These are phyloP conservation scores for Toxonevra muliebris DNA, from an alignment of 2,888 invertebrate genomes.

Conservation along the genomic window DNA sequence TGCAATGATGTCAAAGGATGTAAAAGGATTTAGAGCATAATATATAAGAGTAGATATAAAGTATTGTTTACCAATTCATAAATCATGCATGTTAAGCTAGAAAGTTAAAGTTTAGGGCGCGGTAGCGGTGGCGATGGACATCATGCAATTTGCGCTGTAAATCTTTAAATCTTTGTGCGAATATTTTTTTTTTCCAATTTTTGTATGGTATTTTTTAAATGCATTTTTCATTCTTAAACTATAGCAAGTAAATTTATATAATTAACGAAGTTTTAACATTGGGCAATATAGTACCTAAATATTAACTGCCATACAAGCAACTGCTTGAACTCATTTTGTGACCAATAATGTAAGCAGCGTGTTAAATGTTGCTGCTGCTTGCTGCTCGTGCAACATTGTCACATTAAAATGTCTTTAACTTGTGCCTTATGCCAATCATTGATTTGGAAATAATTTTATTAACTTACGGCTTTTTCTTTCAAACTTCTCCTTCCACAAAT, in stretches of 20 bases:
- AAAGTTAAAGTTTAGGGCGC: too few relatives aligned
- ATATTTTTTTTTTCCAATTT: conserved; percentile 30
- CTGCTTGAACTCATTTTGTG: too few relatives aligned
- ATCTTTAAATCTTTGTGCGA: conserved; percentile 27
- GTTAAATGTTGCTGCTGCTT: not conserved
- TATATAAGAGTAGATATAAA: not conserved
- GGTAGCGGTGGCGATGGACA: too few relatives aligned
- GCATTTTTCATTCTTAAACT: too few relatives aligned
- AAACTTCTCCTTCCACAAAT: not conserved
- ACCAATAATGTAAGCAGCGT: not conserved
- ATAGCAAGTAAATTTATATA: too few relatives aligned
- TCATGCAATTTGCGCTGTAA: conserved; percentile 2
- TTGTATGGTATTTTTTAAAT: too few relatives aligned
- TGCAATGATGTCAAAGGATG: conserved; percentile 10
- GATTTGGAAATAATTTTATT: conserved; percentile 60
- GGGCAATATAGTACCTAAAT: too few relatives aligned
- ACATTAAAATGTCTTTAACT: conserved; percentile 42
- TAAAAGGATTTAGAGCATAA: not conserved
- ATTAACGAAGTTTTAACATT: too few relatives aligned
- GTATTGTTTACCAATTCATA: conserved; percentile 31
- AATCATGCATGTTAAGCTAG: conserved; percentile 12
- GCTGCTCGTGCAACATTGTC: not conserved
- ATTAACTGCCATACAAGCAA: too few relatives aligned
- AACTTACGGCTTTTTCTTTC: conserved; percentile 35
- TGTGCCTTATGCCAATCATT: conserved; percentile 53